Evolutionary conservation across 2,113 vertebrate genomes (phyloP), one percentile per base, ranked within the genome.

Genomic region (Xiphophorus hellerii): DNA sequence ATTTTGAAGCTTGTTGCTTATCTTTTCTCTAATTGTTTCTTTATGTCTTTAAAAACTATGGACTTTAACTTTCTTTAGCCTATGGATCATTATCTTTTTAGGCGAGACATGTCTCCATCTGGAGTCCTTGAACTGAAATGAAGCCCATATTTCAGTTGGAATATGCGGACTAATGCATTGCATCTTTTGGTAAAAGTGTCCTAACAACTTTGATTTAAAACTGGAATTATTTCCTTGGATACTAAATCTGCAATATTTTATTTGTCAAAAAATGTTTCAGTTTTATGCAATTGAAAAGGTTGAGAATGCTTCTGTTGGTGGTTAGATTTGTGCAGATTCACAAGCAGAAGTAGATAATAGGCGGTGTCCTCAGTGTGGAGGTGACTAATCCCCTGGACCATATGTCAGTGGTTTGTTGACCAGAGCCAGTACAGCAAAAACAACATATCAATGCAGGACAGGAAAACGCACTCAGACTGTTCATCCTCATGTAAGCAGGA

Each of bases 371-470:
- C 39, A 22, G 73, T 88, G 83, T 71, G 84, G 79, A 74, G 69
- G 75, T 84, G 77, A 80, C 82, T 93, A 92, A 92, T 92, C 92
- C 85, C 28, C 66, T 74, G 70, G 44, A 90, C 84, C 91, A 90
- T 92, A 92, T 91, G 91, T 91, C 87, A 85, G 77, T 25, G 39
- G 76, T 71, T 84, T 70, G 83, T 88, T 80, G 75, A 88, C 84
- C 63, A 73, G 73, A 85, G 78, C 71, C 78, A 84, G 84, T 80
- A 61, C 74, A 77, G 83, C 68, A 72, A 67, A 58, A 84, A 85
- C 73, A 66, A 85, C 82, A 74, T 66, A 86, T 73, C 84, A 35
- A 84, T 84, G 80, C 78, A 75, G 85, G 78, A 88, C 75, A 77
- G 72, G 63, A 69, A 82, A 81, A 77, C 71, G 69, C 66, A 79